Evolutionary conservation across 2,797 vertebrate genomes (phyloP).

Genomic region (Spinus olivaceus): DNA sequence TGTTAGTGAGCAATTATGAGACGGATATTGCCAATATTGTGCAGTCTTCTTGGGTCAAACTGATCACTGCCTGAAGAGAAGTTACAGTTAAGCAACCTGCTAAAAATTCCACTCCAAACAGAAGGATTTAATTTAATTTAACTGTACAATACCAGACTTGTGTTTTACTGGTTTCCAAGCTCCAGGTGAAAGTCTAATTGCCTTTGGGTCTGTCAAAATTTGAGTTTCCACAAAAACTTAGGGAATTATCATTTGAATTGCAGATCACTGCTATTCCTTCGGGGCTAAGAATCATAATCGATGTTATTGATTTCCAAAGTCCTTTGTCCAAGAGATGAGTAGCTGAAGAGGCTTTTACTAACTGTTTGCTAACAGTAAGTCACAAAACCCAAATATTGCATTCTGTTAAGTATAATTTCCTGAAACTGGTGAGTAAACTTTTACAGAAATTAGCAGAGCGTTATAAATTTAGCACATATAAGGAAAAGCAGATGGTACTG

Average conservation of each 20-base stretch:
- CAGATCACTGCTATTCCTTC: constrained; percentile 1
- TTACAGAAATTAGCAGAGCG: constrained; percentile 6
- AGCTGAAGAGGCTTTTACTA: constrained; percentile 35
- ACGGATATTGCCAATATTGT: background rate
- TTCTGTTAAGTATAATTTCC: constrained; percentile 37
- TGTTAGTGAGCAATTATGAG: background rate
- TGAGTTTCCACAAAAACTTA: background rate
- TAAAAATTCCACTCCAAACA: background rate
- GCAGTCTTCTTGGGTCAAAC: background rate
- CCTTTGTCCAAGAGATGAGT: constrained; percentile 4
- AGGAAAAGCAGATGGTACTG: constrained; percentile 33
- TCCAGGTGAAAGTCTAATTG: background rate
- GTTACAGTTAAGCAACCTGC: background rate
- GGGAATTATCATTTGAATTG: constrained; percentile 10
- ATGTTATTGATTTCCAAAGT: constrained; percentile 37
- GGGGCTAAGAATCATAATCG: background rate
- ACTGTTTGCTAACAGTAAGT: constrained; percentile 38
- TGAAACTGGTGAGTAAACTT: background rate
- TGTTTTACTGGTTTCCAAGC: background rate
- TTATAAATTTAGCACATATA: constrained; percentile 29
- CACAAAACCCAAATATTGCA: constrained; percentile 27
- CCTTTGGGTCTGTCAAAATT: background rate
- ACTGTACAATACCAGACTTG: background rate
- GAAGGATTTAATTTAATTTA: background rate
- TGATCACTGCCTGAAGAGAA: background rate